These are phyloP conservation scores for Heteractis magnifica DNA, from an alignment of 92 coral and sea anemone genomes.

Conservation along the genomic window DNA sequence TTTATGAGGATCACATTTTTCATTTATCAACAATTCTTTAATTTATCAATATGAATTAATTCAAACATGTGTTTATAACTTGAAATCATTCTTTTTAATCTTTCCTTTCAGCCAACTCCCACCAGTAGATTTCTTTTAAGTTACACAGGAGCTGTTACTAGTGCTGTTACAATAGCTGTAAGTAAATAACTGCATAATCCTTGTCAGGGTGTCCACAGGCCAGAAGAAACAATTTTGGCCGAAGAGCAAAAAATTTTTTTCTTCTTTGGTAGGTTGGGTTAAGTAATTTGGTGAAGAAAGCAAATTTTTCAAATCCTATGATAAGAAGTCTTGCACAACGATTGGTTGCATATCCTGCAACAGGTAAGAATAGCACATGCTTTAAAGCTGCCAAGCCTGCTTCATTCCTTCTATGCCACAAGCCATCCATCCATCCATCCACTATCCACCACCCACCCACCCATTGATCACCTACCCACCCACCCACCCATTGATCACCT, in stretches of 20 bases:
- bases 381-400: background rate
- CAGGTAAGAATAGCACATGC: conserved; percentile 51
- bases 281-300: conserved; percentile 74
- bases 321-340: conserved; percentile 74
- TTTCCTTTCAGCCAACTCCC: conserved; percentile 69
- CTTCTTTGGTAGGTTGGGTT: conserved; percentile 59
- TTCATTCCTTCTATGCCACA: background rate
- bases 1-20: background rate
- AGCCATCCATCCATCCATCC: background rate
- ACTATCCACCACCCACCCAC: background rate
- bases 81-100: background rate
- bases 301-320: conserved; percentile 69
- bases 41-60: no score
- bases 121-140: conserved; percentile 83
- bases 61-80: background rate
- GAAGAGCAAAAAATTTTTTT: background rate
- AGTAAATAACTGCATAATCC: conserved; percentile 11
- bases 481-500: background rate
- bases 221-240: no score
- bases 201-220: no score
- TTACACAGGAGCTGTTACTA: conserved; percentile 90
- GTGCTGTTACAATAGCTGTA: conserved; percentile 95
- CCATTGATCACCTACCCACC: background rate
- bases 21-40: background rate
- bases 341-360: conserved; percentile 95